Evolutionary conservation across 2,888 invertebrate genomes (phyloP), one percentile per base, ranked within the genome.

Genomic region (Petrolisthes cinctipes): DNA sequence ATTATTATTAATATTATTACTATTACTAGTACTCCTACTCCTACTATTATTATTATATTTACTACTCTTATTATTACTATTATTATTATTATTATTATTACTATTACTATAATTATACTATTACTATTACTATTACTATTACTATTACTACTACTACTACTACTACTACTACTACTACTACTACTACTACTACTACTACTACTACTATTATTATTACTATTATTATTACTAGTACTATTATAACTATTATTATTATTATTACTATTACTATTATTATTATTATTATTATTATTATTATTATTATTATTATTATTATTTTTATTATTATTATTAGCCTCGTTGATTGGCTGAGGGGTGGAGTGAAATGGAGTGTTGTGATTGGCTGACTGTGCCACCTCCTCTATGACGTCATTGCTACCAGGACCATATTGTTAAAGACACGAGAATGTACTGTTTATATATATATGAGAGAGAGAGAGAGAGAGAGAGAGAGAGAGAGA

Each of bases 51-150:
- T 17, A 53, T 51, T 37, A 53, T 78, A 6, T 14, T 1, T 61
- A 61, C 17, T 61, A 1, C 17, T 61, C 1, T 61, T 61, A 61
- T 61, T 61, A 61, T 79, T 79, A 17, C 4, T 79, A 54, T 54
- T 51, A 37, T 54, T 51, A n/a, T 79, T 79, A 54, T 54, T 53
- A 79, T 79, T 79, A 54, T 79, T 79, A 11, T 54, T 54, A 79
- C 4, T 79, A 37, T 54, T 79, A 79, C 4, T 79, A 79, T 54
- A 4, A 54, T 54, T 79, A 53, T 73, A 73, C 4, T 73, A 73
- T 73, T 73, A 73, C 4, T n/a, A 73, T 73, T 73, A 54, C 4
- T 79, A 79, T 54, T 79, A 54, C 4, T 79, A 56, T 80, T 80
- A 56, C 54, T 54, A 56, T 56, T 80, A 56, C 54, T 80, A 56